Evolutionary conservation across 2,797 vertebrate species (phyloP).

Genomic region (Xenops minutus): DNA sequence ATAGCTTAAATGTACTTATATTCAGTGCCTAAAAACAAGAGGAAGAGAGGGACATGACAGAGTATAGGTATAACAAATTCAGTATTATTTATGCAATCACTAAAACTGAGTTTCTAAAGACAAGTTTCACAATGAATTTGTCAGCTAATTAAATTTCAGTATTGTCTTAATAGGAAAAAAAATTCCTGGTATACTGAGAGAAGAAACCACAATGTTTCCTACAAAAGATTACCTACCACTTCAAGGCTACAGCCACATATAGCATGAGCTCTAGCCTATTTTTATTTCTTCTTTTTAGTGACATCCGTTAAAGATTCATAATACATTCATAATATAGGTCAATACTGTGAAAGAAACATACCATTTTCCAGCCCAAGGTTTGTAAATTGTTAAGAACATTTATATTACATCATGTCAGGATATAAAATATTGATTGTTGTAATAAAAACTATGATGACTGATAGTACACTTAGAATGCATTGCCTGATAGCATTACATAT

Average conservation of each 20-base stretch:
- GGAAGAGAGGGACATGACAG: background rate
- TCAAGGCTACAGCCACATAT: background rate
- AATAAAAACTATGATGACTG: background rate
- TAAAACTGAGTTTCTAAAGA: background rate
- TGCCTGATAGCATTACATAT: background rate
- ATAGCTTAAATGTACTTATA: background rate
- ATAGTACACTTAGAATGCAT: background rate
- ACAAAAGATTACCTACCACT: background rate
- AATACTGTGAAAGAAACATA: background rate
- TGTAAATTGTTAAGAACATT: background rate
- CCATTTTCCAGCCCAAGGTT: background rate
- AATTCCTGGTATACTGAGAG: background rate
- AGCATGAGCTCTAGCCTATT: background rate
- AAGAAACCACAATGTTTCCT: background rate
- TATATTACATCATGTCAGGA: background rate
- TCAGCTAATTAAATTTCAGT: background rate
- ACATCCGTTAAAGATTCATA: background rate
- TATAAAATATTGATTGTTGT: constrained; percentile 9
- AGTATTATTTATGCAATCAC: background rate
- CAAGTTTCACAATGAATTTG: background rate
- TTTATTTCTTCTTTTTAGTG: background rate
- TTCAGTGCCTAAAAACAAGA: background rate
- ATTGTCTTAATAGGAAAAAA: background rate
- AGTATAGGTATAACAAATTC: background rate
- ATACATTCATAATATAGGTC: background rate